Evolutionary conservation across 2,797 vertebrate species (phyloP).

Genomic region (Sebastes vulpes): DNA sequence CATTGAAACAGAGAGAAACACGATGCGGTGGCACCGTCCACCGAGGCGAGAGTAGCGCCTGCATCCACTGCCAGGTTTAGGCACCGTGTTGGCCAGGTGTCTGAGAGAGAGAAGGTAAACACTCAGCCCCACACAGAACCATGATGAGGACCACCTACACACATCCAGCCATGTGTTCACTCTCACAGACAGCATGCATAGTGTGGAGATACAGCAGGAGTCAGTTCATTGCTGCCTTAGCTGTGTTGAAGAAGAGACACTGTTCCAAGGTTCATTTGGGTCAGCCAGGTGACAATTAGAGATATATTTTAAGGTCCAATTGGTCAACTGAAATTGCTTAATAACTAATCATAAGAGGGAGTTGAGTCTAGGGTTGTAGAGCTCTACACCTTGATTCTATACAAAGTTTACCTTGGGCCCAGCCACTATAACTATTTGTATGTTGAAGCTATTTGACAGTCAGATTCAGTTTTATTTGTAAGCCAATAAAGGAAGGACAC

Average conservation of each 20-base stretch:
- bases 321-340: neutral
- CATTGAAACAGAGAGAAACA: neutral
- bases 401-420: neutral
- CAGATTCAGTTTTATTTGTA: neutral
- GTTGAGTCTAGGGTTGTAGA: neutral
- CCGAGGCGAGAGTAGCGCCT: neutral
- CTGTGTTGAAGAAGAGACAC: neutral
- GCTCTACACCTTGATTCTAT: neutral
- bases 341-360: neutral
- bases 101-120: conserved; percentile 7
- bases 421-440: neutral
- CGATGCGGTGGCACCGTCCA: neutral
- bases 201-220: neutral
- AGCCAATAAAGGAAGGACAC: neutral
- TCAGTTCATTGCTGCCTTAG: neutral
- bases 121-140: neutral
- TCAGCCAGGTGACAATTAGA: neutral
- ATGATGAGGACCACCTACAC: conserved; percentile 8
- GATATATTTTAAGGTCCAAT: too few relatives aligned
- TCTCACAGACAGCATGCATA: neutral
- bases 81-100: neutral
- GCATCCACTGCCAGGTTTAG: neutral
- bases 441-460: neutral
- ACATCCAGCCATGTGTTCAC: neutral
- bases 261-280: neutral